A percentile compares a stretch with the other conserved stretches of the same genome.
Conservation (phyloP, 2,888 invertebrate genomes). For the Hetaerina titia region DNA sequence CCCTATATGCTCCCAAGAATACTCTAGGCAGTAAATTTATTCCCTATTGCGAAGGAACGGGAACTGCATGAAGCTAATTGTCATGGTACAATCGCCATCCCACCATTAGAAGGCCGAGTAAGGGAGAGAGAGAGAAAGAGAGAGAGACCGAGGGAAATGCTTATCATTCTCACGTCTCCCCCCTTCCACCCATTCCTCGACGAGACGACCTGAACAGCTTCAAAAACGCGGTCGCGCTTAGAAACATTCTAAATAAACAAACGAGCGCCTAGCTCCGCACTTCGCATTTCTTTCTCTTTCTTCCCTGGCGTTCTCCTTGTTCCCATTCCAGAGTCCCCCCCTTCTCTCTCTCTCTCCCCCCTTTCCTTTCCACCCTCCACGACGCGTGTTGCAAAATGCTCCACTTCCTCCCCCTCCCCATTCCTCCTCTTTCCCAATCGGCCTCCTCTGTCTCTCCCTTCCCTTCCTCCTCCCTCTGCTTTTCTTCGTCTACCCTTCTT, state of each 20-base stretch:
- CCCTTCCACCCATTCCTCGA: neutral
- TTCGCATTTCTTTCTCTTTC: slow-evolving; percentile 48
- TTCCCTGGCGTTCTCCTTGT: slow-evolving; percentile 63
- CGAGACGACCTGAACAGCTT: neutral
- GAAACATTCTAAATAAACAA: slow-evolving; percentile 55
- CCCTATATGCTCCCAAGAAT: too few species aligned
- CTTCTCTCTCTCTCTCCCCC: neutral
- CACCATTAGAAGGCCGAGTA: neutral
- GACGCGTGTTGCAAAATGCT: slow-evolving; percentile 20
- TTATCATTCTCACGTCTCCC: neutral
- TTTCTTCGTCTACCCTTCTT: neutral
- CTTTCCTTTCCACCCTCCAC: neutral
- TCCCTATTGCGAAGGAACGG: too few species aligned
- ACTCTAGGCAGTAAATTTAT: too few species aligned
- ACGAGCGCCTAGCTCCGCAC: slow-evolving; percentile 19
- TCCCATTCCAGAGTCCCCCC: slow-evolving; percentile 26
- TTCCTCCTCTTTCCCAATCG: neutral
- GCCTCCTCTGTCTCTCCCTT: neutral
- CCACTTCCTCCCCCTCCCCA: neutral
- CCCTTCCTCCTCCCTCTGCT: neutral
- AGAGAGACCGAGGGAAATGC: neutral
- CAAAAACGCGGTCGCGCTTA: slow-evolving; percentile 37
- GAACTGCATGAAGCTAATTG: slow-evolving; percentile 17
- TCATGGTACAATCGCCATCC: slow-evolving; percentile 27
- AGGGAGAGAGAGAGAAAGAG: neutral